Evolutionary conservation across 1,140 invertebrate genomes (phyloP).

Genomic region (Cyrtorhinus lividipennis): DNA sequence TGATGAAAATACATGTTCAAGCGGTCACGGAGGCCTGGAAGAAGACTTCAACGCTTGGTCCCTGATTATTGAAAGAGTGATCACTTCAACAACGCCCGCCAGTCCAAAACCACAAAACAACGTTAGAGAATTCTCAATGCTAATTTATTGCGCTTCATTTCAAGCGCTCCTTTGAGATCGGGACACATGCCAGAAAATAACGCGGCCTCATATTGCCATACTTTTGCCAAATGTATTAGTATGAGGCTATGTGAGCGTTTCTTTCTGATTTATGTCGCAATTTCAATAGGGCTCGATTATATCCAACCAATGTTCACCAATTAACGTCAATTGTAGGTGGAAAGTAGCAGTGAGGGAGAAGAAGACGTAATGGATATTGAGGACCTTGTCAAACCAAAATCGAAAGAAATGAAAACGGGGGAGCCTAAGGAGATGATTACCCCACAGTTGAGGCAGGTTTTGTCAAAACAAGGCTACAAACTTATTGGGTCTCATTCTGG

Average conservation of each 20-base stretch:
- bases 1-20: neutral
- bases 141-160: too few relatives aligned
- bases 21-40: neutral
- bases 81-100: neutral
- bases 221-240: too few relatives aligned
- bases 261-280: too few relatives aligned
- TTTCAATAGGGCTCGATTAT: too few relatives aligned
- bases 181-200: too few relatives aligned
- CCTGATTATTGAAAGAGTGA: neutral
- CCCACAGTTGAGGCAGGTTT: constrained; percentile 35
- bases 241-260: too few relatives aligned
- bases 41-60: neutral
- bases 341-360: constrained; percentile 20
- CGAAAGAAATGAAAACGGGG: constrained; percentile 15
- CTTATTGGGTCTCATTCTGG: constrained; percentile 47
- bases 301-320: too few relatives aligned
- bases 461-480: constrained; percentile 49
- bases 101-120: too few relatives aligned
- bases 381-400: constrained; percentile 35
- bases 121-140: too few relatives aligned
- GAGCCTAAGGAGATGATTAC: constrained; percentile 42
- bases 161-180: too few relatives aligned
- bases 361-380: constrained; percentile 33
- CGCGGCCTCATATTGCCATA: too few relatives aligned
- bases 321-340: too few relatives aligned